Percentiles rank a stretch among this genome's conserved stretches.
Conservation (phyloP, 2,797 vertebrate genomes). For the Aselliscus stoliczkanus region DNA sequence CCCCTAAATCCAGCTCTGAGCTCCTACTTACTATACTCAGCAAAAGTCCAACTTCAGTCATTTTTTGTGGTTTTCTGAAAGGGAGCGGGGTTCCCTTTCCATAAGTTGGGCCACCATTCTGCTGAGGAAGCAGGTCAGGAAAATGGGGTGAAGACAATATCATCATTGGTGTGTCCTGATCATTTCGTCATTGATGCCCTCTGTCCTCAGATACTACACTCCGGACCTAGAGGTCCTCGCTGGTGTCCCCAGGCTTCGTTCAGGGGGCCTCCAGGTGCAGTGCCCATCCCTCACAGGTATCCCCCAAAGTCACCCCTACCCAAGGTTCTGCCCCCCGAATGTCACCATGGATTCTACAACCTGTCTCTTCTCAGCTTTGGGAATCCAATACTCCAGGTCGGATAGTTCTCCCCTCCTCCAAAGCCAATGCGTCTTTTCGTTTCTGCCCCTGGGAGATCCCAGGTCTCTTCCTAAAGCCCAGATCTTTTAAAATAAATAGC, state of each 20-base stretch:
- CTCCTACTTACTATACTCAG: not conserved
- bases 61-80: not conserved
- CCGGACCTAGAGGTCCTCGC: not conserved
- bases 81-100: no score
- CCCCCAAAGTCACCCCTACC: not conserved
- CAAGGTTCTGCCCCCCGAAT: not conserved
- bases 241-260: not conserved
- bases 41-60: not conserved
- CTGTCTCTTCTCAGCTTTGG: not conserved
- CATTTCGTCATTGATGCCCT: fast-evolving
- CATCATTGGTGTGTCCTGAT: not conserved
- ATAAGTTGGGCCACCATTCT: no score
- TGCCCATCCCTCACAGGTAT: not conserved
- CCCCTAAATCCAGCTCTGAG: not conserved
- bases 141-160: fast-evolving
- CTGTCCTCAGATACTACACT: not conserved
- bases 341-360: not conserved
- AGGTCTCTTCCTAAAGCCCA: not conserved
- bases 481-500: not conserved
- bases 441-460: not conserved
- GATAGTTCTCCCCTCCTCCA: not conserved
- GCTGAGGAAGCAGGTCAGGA: not conserved
- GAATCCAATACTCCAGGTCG: not conserved
- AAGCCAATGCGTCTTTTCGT: not conserved
- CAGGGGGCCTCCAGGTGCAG: not conserved